phyloP scores from a whole-genome alignment of 1,140 invertebrate species.

The Drosophila ercepeae region DNA sequence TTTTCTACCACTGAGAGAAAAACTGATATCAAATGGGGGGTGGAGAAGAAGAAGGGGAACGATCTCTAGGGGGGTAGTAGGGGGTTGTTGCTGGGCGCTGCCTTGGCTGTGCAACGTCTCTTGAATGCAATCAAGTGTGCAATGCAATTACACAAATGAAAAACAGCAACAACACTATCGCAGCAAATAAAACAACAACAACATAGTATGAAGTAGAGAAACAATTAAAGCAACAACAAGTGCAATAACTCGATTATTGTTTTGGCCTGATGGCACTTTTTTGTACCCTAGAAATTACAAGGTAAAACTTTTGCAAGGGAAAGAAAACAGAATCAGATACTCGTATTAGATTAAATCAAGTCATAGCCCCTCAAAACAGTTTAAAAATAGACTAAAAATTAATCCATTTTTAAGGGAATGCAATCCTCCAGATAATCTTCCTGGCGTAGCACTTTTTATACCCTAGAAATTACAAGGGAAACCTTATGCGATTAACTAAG shows the following conservation, averaged over 20 bases:
- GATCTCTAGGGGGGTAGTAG: slow-evolving; percentile 18
- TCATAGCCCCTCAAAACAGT: too few species aligned
- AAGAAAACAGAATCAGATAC: too few species aligned
- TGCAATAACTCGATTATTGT: neutral
- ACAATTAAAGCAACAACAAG: slow-evolving; percentile 46
- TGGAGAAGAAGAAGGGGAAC: slow-evolving; percentile 3
- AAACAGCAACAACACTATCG: slow-evolving; percentile 40
- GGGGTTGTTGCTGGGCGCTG: slow-evolving; percentile 19
- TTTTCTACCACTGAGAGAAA: slow-evolving; percentile 2
- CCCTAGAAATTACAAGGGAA: neutral
- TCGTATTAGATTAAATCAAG: too few species aligned
- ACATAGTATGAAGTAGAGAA: slow-evolving; percentile 15
- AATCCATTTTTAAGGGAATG: too few species aligned
- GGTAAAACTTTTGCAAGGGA: too few species aligned
- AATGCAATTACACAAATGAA: slow-evolving; percentile 77
- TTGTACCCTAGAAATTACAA: neutral
- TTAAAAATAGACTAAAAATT: too few species aligned
- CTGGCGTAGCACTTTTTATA: neutral
- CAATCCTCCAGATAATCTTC: too few species aligned
- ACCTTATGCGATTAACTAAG: neutral
- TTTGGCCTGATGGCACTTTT: too few species aligned
- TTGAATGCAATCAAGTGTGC: slow-evolving; percentile 73
- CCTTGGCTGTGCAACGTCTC: slow-evolving; percentile 17
- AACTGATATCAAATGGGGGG: neutral
- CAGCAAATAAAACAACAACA: slow-evolving; percentile 1